Conservation (phyloP, 2,113 vertebrate species). For the Urocynchramus pylzowi region DNA sequence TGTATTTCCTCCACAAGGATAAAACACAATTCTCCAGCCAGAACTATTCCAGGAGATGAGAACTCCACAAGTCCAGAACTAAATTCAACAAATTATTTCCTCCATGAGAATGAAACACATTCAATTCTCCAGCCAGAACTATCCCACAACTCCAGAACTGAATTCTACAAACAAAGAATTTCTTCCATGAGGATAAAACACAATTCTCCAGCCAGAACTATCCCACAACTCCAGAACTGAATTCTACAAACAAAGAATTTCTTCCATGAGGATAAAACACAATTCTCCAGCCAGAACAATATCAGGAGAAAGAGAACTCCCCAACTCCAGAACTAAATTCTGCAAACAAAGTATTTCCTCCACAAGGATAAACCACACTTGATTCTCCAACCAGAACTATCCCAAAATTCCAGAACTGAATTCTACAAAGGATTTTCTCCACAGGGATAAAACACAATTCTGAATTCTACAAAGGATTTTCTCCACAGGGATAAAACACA, state of each 20-base stretch:
- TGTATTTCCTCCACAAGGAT: not conserved
- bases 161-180: not conserved
- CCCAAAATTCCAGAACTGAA: too few species aligned
- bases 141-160: accelerated
- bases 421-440: not conserved
- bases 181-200: accelerated
- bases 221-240: not conserved
- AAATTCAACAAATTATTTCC: not conserved
- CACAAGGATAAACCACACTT: too few species aligned
- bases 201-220: accelerated
- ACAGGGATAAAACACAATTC: not conserved
- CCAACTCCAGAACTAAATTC: not conserved
- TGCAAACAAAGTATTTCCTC: not conserved
- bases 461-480: too few species aligned
- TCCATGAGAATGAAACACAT: not conserved
- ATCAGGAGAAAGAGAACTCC: not conserved
- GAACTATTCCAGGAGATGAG: not conserved
- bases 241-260: not conserved
- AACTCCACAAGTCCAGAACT: not conserved
- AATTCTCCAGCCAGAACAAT: not conserved
- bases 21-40: not conserved
- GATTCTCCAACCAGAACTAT: too few species aligned
- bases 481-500: too few species aligned
- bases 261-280: not conserved
- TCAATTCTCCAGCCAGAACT: not conserved